phyloP scores from a whole-genome alignment of 2,888 invertebrate species.

The Drosophila quinaria region DNA sequence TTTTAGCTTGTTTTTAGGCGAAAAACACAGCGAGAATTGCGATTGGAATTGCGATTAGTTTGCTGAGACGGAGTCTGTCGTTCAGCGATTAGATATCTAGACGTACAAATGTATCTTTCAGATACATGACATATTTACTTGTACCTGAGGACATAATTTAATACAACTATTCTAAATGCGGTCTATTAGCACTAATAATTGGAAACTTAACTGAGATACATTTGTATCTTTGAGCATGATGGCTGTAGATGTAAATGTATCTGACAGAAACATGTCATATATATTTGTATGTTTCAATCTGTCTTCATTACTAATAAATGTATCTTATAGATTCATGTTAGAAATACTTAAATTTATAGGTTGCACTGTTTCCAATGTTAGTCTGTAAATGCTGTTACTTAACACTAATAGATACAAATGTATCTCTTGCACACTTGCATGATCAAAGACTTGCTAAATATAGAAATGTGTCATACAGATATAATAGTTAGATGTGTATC shows the following conservation, averaged over 20 bases:
- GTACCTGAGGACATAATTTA: neutral
- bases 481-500: too few species aligned
- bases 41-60: slow-evolving; percentile 46
- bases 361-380: neutral
- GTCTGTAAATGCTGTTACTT: neutral
- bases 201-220: neutral
- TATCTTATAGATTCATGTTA: neutral
- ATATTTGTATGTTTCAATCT: neutral
- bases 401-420: neutral
- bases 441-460: too few species aligned
- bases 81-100: slow-evolving; percentile 48
- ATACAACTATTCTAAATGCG: neutral
- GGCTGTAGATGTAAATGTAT: neutral
- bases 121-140: slow-evolving; percentile 1
- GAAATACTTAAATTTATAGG: neutral
- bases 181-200: neutral
- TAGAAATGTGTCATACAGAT: neutral
- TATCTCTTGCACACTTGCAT: slow-evolving; percentile 1
- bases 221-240: neutral
- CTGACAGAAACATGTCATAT: neutral
- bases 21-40: slow-evolving; percentile 46
- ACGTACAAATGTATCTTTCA: slow-evolving; percentile 18
- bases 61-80: slow-evolving; percentile 4
- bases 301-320: neutral
- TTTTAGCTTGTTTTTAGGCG: slow-evolving; percentile 38